Conservation (phyloP, 1,140 invertebrate genomes). For the Delia radicum region DNA sequence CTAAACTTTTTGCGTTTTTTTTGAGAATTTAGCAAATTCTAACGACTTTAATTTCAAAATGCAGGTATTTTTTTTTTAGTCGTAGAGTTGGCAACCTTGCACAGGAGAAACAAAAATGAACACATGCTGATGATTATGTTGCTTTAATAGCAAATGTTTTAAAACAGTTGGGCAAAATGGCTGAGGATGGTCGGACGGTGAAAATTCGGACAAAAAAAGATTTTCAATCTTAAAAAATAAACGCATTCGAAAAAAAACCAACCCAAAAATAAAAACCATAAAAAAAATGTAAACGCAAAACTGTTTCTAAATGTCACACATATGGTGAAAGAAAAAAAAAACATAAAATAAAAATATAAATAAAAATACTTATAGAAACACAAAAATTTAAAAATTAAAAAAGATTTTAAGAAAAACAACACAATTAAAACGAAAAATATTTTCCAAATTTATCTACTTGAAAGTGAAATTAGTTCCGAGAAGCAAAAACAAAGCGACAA, state of each 20-base stretch:
- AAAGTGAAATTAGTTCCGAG: neutral
- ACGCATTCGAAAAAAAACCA: neutral
- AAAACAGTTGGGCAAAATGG: slow-evolving; percentile 11
- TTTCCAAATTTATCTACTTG: neutral
- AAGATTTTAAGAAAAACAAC: neutral
- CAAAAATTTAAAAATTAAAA: neutral
- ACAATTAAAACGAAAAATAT: neutral
- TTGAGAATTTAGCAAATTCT: too few relatives aligned
- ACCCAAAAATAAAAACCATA: neutral
- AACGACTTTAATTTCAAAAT: too few relatives aligned
- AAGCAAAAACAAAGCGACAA: neutral
- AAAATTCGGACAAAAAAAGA: neutral
- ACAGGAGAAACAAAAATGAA: neutral
- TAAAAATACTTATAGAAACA: neutral
- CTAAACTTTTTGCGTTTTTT: too few relatives aligned
- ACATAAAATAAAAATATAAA: neutral
- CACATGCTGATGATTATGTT: neutral
- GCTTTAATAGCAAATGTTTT: neutral
- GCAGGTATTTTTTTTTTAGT: too few relatives aligned
- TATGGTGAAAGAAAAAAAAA: neutral
- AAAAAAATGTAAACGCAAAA: neutral
- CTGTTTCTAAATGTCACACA: neutral
- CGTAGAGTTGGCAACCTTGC: too few relatives aligned
- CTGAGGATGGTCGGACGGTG: neutral
- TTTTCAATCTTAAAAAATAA: neutral